Evolutionary conservation across 2,797 vertebrate genomes (phyloP).

Genomic region (Xerus rutilus): DNA sequence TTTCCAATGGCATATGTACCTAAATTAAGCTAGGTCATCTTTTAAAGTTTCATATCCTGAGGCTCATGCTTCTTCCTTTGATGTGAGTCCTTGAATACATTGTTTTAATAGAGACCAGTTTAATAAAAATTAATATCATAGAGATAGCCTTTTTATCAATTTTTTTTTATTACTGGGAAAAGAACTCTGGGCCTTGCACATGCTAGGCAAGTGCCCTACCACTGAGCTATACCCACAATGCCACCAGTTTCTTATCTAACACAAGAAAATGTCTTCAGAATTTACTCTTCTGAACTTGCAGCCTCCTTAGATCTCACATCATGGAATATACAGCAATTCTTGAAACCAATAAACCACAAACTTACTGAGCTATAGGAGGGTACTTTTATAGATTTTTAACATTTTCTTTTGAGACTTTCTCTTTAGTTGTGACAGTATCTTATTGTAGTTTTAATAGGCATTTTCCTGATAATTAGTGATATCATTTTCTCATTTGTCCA

Average conservation of each 20-base stretch:
- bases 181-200: too few relatives aligned
- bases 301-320: slow-evolving; percentile 11
- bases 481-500: not conserved
- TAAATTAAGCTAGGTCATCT: slow-evolving; percentile 41
- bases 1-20: slow-evolving; percentile 50
- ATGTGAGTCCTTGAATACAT: not conserved
- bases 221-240: too few relatives aligned
- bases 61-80: slow-evolving; percentile 36
- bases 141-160: not conserved
- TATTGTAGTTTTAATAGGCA: not conserved
- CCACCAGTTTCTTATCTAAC: slow-evolving; percentile 21
- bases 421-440: slow-evolving; percentile 32
- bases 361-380: not conserved
- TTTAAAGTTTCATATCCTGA: slow-evolving; percentile 50
- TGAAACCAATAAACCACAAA: slow-evolving; percentile 24
- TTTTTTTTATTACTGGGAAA: not conserved
- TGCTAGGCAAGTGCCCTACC: too few relatives aligned
- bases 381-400: not conserved
- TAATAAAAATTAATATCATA: slow-evolving; percentile 47
- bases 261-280: not conserved
- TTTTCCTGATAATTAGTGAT: not conserved
- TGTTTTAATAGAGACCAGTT: slow-evolving; percentile 36
- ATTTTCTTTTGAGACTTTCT: slow-evolving; percentile 42
- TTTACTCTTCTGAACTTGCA: not conserved
- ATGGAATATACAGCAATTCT: not conserved